These are phyloP conservation scores for Micrasema minimum DNA, from an alignment of 1,140 invertebrate genomes.

Conservation along the genomic window DNA sequence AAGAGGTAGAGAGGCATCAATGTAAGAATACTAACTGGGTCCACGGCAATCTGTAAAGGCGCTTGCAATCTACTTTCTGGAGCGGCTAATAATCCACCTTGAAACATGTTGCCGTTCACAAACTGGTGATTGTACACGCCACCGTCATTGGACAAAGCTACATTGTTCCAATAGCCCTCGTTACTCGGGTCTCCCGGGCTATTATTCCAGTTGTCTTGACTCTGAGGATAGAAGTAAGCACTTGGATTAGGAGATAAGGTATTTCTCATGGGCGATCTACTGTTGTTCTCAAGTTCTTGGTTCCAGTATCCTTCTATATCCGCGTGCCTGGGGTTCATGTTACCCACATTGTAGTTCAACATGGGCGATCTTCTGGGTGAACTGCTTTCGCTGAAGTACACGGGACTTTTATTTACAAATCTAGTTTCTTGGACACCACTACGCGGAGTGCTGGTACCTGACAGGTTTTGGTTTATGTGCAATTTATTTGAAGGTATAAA, in stretches of 20 bases:
- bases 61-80: conserved; percentile 62
- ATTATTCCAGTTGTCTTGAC: conserved; percentile 51
- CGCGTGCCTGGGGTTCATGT: conserved; percentile 66
- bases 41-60: conserved; percentile 73
- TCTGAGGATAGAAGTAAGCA: conserved; percentile 52
- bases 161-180: conserved; percentile 43
- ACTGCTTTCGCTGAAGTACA: conserved; percentile 62
- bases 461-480: conserved; percentile 42
- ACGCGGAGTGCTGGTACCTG: conserved; percentile 59
- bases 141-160: conserved; percentile 43
- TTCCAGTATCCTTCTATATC: conserved; percentile 64
- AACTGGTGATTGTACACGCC: conserved; percentile 32
- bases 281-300: conserved; percentile 56
- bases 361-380: conserved; percentile 64
- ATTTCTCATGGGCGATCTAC: conserved; percentile 50
- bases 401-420: conserved; percentile 58
- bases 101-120: conserved; percentile 45
- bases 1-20: background rate
- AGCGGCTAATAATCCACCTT: conserved; percentile 53
- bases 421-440: conserved; percentile 57
- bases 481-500: conserved; percentile 39
- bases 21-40: conserved; percentile 69
- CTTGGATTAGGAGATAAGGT: conserved; percentile 52
- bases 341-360: conserved; percentile 65
- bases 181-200: conserved; percentile 43